Conservation (phyloP, 2,888 invertebrate genomes). For the Electrophaes corylata region DNA sequence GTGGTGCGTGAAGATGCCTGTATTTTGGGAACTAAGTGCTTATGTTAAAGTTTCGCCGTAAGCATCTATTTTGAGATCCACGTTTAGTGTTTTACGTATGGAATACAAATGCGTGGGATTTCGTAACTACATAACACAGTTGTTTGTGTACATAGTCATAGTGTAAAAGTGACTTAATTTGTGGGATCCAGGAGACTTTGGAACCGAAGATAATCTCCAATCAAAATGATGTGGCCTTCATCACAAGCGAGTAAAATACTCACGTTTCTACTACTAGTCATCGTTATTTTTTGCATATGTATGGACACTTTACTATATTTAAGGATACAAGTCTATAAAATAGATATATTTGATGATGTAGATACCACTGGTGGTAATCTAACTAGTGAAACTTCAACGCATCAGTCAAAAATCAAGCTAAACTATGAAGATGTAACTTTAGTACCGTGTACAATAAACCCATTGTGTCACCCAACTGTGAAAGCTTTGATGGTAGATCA, state of each 20-base stretch:
- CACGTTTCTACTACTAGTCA: constrained; percentile 81
- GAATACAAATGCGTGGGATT: constrained; percentile 23
- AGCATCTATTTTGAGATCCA: constrained; percentile 26
- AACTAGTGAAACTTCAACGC: constrained; percentile 58
- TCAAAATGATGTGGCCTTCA: constrained; percentile 88
- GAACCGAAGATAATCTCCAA: constrained; percentile 14
- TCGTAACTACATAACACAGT: constrained; percentile 16
- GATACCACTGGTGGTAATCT: constrained; percentile 37
- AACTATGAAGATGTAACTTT: constrained; percentile 82
- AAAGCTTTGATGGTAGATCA: constrained; percentile 93
- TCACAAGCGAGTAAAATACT: constrained; percentile 89
- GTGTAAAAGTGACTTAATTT: constrained; percentile 7
- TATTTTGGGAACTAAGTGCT: constrained; percentile 22
- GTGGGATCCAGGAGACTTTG: constrained; percentile 16
- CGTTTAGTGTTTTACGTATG: constrained; percentile 26
- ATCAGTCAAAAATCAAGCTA: constrained; percentile 44
- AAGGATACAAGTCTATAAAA: constrained; percentile 87
- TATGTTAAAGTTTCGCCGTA: constrained; percentile 12
- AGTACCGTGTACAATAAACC: constrained; percentile 89
- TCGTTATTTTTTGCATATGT: constrained; percentile 86
- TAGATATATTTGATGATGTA: constrained; percentile 71
- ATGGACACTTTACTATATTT: constrained; percentile 90
- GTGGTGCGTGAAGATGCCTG: constrained; percentile 4
- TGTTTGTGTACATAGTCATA: neutral
- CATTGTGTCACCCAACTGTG: constrained; percentile 91